Evolutionary conservation across 2,113 vertebrate genomes (phyloP), one percentile per base, ranked within the genome.

Genomic region (Hyaena hyaena): DNA sequence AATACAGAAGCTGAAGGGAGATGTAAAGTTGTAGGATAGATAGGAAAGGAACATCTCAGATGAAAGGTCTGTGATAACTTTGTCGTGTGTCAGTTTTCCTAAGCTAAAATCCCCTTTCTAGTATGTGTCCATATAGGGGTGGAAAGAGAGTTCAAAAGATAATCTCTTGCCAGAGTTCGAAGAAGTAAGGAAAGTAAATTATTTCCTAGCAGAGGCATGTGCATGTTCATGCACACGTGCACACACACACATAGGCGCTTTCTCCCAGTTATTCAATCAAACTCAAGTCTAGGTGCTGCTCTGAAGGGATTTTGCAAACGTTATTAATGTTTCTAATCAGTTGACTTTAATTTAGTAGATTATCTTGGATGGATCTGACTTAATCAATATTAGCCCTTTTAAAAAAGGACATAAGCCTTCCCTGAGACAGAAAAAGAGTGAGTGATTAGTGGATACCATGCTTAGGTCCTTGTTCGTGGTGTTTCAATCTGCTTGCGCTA

Each of bases 271-370:
- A 28, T 68, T 89, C 39, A 88, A 53, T 77, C 68, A 50, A 95
- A 61, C 10, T 90, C 7, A 66, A 35, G 88, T 93, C 4, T 81
- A 73, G 7, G 4, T 84, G 48, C 1, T 68, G 21, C 15, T 63
- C 4, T 88, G 31, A 83, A 48, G 26, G 2, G 2, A 81, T 65
- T 35, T 86, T 93, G 55, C 10, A 88, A 2, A 53, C 74, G 24
- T 28, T 82, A 43, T 82, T 71, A 65, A 92, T 31, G 1, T 88
- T 89, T 9, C 23, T 82, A 82, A 82, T 92, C n/a, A 69, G 14
- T 74, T 88, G 11, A 91, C 6, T 97, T 90, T 87, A 94, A 77
- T 92, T 89, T 79, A 90, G 74, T 39, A 92, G 53, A 63, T 74
- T 80, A 80, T 90, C 15, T 73, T 88, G 26, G 10, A 15, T 81